phyloP scores from a whole-genome alignment of 2,888 invertebrate species.

The Polyommatus icarus region DNA sequence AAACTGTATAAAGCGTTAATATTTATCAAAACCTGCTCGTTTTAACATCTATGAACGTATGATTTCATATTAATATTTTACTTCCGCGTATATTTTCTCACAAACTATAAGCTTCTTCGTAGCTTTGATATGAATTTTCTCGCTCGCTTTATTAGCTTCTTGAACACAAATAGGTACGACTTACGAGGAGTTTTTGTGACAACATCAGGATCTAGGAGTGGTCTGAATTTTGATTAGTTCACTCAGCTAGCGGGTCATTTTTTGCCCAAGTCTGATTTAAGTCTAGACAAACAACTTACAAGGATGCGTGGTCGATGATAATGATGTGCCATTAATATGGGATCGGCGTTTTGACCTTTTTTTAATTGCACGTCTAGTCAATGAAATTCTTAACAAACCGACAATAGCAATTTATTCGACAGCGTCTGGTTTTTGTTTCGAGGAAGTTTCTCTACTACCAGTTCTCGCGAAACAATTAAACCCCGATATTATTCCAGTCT shows the following conservation, averaged over 20 bases:
- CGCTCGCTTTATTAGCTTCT: neutral
- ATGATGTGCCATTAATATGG: neutral
- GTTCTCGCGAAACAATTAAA: slow-evolving; percentile 19
- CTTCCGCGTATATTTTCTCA: neutral
- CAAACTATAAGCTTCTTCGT: neutral
- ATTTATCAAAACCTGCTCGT: neutral
- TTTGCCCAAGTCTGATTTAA: neutral
- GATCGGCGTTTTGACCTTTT: slow-evolving; percentile 4
- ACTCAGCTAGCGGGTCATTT: neutral
- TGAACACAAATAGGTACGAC: neutral
- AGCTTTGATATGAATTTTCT: neutral
- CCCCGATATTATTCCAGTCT: slow-evolving; percentile 14
- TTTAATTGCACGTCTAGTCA: neutral
- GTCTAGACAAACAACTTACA: neutral
- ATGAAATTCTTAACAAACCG: neutral
- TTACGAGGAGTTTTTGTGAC: neutral
- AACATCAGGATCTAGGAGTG: neutral
- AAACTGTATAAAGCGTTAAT: neutral
- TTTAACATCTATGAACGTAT: neutral
- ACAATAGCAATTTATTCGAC: neutral
- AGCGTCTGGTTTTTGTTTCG: neutral
- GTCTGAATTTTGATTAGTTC: neutral
- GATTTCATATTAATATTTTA: neutral
- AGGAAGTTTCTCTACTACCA: neutral
- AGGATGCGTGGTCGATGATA: neutral